phyloP scores from a whole-genome alignment of 2,888 invertebrate genomes.

The Micropterix aruncella region DNA sequence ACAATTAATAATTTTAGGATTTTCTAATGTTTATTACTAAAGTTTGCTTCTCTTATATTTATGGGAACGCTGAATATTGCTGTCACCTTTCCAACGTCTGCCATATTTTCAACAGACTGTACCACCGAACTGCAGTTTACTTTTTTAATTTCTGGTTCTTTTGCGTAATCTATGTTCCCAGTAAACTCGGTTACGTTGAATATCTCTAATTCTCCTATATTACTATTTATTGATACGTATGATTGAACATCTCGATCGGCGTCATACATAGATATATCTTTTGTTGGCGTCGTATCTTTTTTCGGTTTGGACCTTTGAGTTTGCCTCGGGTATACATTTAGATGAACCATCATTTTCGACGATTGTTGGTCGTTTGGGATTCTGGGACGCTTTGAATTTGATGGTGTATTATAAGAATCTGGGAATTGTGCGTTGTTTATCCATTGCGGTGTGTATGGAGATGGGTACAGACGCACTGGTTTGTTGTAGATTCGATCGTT shows the following conservation, averaged over 20 bases:
- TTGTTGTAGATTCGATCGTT: too few species aligned
- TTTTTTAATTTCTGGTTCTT: neutral
- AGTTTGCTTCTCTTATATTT: neutral
- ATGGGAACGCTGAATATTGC: neutral
- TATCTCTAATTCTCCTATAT: neutral
- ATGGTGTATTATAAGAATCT: too few species aligned
- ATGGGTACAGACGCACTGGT: too few species aligned
- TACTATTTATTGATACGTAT: neutral
- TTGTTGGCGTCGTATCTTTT: conserved; percentile 10
- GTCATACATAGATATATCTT: neutral
- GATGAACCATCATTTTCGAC: conserved; percentile 48
- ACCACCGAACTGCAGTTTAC: neutral
- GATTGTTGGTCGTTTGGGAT: too few species aligned
- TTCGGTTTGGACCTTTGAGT: too few species aligned
- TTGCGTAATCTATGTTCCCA: too few species aligned
- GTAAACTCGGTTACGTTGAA: neutral
- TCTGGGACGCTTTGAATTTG: too few species aligned
- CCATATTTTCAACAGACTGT: neutral
- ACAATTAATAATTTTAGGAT: too few species aligned
- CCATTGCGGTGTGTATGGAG: too few species aligned
- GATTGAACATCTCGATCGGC: neutral
- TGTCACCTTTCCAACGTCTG: neutral
- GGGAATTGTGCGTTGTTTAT: too few species aligned
- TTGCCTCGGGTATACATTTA: conserved; percentile 47
- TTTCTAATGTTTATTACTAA: too few species aligned